These are phyloP conservation scores for Melanogrammus aeglefinus DNA, from an alignment of 2,797 vertebrate genomes.

Conservation along the genomic window DNA sequence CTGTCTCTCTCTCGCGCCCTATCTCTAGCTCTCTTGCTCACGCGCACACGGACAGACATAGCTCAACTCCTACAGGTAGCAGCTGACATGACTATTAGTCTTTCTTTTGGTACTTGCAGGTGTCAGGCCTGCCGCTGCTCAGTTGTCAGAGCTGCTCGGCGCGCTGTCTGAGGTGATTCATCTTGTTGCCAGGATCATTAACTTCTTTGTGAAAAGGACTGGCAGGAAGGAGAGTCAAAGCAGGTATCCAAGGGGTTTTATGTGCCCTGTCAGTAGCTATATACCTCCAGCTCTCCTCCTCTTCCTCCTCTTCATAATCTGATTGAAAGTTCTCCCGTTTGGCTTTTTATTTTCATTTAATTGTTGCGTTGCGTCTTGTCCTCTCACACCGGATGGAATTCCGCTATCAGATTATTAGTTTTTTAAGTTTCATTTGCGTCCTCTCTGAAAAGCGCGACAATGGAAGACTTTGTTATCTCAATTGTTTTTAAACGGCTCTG, in stretches of 20 bases:
- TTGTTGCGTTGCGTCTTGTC: constrained; percentile 25
- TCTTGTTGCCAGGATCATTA: constrained; percentile 92
- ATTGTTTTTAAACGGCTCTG: constrained; percentile 2
- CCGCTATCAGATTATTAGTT: constrained; percentile 11
- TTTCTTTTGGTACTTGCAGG: constrained; percentile 81
- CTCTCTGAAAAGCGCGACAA: constrained; percentile 8
- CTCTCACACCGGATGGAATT: constrained; percentile 8
- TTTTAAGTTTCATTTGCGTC: constrained; percentile 9
- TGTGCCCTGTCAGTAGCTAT: constrained; percentile 78
- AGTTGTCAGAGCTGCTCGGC: constrained; percentile 85
- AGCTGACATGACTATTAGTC: constrained; percentile 74
- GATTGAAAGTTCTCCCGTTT: constrained; percentile 64
- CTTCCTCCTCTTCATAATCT: constrained; percentile 76
- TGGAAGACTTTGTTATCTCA: constrained; percentile 20
- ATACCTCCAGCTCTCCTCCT: constrained; percentile 30
- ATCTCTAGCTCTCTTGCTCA: constrained; percentile 41
- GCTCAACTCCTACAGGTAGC: constrained; percentile 77
- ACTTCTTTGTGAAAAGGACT: constrained; percentile 87
- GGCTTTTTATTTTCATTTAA: constrained; percentile 44
- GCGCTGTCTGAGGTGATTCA: constrained; percentile 93
- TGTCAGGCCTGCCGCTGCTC: constrained; percentile 80
- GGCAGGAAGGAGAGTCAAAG: constrained; percentile 82
- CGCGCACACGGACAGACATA: constrained; percentile 67
- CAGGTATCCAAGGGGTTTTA: constrained; percentile 70
- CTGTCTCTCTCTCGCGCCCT: background rate